phyloP scores from a whole-genome alignment of 2,113 vertebrate species.

The Protomyctophum bolini region DNA sequence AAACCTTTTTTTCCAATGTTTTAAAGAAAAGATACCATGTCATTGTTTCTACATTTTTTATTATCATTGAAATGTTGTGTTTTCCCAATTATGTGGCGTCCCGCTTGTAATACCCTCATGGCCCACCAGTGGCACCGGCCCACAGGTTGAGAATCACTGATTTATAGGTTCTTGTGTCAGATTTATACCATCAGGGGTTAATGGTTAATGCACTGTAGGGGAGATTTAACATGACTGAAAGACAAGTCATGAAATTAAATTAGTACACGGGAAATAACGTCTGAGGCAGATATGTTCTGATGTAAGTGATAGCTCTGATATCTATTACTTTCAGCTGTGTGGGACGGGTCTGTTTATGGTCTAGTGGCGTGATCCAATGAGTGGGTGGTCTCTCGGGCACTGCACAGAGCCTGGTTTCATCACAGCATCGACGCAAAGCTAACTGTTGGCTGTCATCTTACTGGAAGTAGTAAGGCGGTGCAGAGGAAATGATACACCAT shows the following conservation, averaged over 20 bases:
- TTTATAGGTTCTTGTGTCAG: background rate
- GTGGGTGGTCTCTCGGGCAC: slow-evolving; percentile 71
- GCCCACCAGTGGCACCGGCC: too few relatives aligned
- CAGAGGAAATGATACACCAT: slow-evolving; percentile 58
- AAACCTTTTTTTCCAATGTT: too few relatives aligned
- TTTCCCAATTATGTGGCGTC: too few relatives aligned
- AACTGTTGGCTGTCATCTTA: slow-evolving; percentile 60
- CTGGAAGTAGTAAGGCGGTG: slow-evolving; percentile 62
- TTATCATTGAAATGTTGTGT: too few relatives aligned
- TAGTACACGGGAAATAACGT: slow-evolving; percentile 37
- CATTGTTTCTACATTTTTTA: too few relatives aligned
- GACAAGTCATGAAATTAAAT: slow-evolving; percentile 20
- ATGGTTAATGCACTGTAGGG: slow-evolving; percentile 30
- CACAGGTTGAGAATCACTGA: too few relatives aligned
- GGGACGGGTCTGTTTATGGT: slow-evolving; percentile 67
- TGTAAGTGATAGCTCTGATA: slow-evolving; percentile 64
- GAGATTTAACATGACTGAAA: slow-evolving; percentile 19
- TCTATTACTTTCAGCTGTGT: slow-evolving; percentile 74
- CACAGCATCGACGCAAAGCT: slow-evolving; percentile 51
- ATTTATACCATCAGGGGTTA: slow-evolving; percentile 26
- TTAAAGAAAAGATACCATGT: too few relatives aligned
- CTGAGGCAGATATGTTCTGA: slow-evolving; percentile 43
- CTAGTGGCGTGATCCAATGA: slow-evolving; percentile 57
- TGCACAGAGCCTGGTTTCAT: slow-evolving; percentile 53
- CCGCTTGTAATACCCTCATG: too few relatives aligned